These are phyloP conservation scores for Rhinoptilus africanus DNA, from an alignment of 2,113 vertebrate species.

Conservation along the genomic window DNA sequence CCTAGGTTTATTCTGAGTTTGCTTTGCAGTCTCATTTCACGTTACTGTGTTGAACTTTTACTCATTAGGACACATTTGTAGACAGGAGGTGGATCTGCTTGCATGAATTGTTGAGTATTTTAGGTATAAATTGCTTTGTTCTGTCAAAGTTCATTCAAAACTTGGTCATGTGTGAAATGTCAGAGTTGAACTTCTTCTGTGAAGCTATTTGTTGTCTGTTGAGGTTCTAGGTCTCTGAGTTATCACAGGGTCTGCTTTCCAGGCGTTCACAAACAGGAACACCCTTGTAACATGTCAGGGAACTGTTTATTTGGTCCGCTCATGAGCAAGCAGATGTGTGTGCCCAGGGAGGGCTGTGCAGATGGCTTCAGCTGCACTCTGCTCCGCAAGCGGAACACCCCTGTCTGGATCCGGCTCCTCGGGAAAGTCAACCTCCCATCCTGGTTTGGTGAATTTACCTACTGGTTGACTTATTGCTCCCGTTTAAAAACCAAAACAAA, in stretches of 20 bases:
- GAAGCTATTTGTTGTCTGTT: not conserved
- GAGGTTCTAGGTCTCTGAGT: not conserved
- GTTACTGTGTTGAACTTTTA: not conserved
- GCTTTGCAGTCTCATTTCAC: not conserved
- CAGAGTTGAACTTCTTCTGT: not conserved
- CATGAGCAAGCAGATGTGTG: not conserved
- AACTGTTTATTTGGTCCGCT: not conserved
- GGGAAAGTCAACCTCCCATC: not conserved
- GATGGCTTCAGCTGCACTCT: not conserved
- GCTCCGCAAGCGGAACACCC: rapidly evolving
- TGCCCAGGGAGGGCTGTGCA: not conserved
- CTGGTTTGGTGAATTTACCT: not conserved
- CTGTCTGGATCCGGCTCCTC: not conserved
- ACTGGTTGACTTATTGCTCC: not conserved
- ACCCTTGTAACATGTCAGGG: rapidly evolving
- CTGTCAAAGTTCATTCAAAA: not conserved
- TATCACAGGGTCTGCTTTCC: rapidly evolving
- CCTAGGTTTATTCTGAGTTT: not conserved
- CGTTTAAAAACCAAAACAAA: not conserved
- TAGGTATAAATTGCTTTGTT: not conserved
- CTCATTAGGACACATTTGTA: not conserved
- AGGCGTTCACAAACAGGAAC: not conserved
- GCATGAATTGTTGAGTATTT: not conserved
- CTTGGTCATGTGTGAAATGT: not conserved
- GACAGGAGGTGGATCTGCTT: not conserved